Evolutionary conservation across 2,888 invertebrate species (phyloP), one percentile per base, ranked within the genome.

Genomic region (Eupithecia subumbrata): DNA sequence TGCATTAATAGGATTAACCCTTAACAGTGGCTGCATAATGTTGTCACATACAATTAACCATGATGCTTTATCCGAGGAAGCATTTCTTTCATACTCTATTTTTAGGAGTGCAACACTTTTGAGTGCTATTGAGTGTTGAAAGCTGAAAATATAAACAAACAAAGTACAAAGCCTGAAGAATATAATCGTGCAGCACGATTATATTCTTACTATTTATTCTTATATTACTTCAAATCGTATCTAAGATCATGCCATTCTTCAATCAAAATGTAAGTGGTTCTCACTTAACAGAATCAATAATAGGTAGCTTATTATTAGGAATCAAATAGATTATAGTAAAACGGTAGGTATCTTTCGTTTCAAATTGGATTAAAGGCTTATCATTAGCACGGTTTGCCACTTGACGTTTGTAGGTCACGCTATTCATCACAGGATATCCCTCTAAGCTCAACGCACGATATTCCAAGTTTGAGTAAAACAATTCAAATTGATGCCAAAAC

Each of bases 1-100:
- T 72, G 77, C 73, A 77, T 64, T 73, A 77, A 77, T 77, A n/a
- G 25, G 67, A 77, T 77, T 78, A 76, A 72, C 25, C 70, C 63
- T 74, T 67, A 48, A 68, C 72, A 64, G 69, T 76, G 68, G 40
- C 66, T 37, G 64, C 67, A 67, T 67, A 22, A 43, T 34, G 25
- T 60, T 14, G 22, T 60, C 25, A 60, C 60, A 25, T 25, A 60
- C 12, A 60, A 60, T 25, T 22, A 22, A 63, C 11, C 16, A 69
- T 34, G 18, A 69, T 30, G 25, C 25, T 69, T 48, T 48, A 45
- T 48, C 7, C 14, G 8, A 52, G 12, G 30, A 16, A 30, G 34
- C 9, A 34, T 34, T 18, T 34, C 64, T 4, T 18, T 64, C 11
- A 9, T n/a, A 48, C 7, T 12, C 63, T 63, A 30, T 64, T 18